These are phyloP conservation scores for Paramuricea clavata DNA, from an alignment of 92 coral and sea anemone species.

Conservation along the genomic window DNA sequence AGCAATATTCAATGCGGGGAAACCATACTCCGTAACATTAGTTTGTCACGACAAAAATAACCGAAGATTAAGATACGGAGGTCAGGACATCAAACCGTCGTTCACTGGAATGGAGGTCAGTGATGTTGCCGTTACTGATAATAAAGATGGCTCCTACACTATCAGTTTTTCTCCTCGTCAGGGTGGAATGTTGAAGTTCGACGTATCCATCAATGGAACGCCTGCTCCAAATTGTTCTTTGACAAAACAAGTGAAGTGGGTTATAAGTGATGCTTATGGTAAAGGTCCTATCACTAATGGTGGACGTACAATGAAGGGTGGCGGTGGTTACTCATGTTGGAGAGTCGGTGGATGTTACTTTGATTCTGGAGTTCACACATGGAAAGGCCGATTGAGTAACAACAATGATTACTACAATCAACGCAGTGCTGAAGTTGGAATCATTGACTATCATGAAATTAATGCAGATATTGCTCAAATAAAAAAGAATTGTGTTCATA, in stretches of 20 bases:
- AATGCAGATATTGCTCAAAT: neutral
- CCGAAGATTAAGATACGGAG: conserved; percentile 10
- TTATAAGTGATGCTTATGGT: conserved; percentile 16
- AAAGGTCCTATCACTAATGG: neutral
- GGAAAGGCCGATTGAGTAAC: neutral
- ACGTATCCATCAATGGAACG: conserved; percentile 1
- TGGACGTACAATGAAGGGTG: conserved; percentile 12
- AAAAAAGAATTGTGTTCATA: neutral
- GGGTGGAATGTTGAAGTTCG: conserved; percentile 21
- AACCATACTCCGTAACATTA: conserved; percentile 4
- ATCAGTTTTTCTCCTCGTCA: neutral
- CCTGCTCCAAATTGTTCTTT: conserved; percentile 41
- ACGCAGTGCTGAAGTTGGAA: conserved; percentile 4
- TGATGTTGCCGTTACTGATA: conserved; percentile 22
- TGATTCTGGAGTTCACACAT: conserved; percentile 27
- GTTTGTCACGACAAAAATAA: conserved; percentile 7
- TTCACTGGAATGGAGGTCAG: conserved; percentile 35
- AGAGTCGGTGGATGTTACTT: neutral
- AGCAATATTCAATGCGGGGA: neutral
- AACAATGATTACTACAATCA: neutral
- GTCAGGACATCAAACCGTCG: conserved; percentile 8
- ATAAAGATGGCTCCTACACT: conserved; percentile 14
- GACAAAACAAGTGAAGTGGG: conserved; percentile 10
- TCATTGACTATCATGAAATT: conserved; percentile 19
- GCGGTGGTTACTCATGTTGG: conserved; percentile 3